phyloP scores from a whole-genome alignment of 2,113 vertebrate genomes.

The Perca schrenkii region DNA sequence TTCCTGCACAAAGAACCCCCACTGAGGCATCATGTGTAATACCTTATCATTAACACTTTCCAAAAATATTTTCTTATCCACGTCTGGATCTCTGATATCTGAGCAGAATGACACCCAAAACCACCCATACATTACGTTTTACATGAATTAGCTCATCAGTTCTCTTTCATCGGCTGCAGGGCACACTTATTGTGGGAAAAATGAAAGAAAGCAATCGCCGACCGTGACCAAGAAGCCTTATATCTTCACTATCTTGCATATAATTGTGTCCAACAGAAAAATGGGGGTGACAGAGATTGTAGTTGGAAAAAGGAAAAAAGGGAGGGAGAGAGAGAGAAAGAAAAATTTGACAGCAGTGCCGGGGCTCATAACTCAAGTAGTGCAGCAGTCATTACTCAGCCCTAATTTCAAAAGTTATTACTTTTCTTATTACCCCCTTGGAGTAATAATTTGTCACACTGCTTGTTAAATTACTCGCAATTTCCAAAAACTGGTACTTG shows the following conservation, averaged over 20 bases:
- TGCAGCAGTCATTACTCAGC: constrained; percentile 28
- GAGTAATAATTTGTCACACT: constrained; percentile 27
- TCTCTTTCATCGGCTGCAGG: constrained; percentile 18
- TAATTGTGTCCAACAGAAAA: constrained; percentile 8
- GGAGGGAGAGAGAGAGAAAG: not conserved
- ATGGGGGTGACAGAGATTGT: constrained; percentile 9
- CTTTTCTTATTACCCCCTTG: constrained; percentile 39
- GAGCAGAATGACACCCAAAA: constrained; percentile 7
- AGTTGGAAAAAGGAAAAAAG: constrained; percentile 1
- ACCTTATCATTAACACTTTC: not conserved
- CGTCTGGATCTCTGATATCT: not conserved
- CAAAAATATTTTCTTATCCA: not conserved
- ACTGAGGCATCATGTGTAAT: not conserved
- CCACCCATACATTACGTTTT: constrained; percentile 7
- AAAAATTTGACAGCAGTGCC: constrained; percentile 24
- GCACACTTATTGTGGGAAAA: constrained; percentile 8
- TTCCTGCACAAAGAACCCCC: constrained; percentile 9
- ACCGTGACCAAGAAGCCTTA: constrained; percentile 25
- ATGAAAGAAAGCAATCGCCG: not conserved
- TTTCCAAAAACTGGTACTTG: constrained; percentile 4
- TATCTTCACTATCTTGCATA: constrained; percentile 1
- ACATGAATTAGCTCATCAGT: constrained; percentile 42
- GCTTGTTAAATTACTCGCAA: constrained; percentile 26
- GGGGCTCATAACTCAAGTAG: constrained; percentile 19
- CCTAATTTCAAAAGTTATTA: constrained; percentile 37